Evolutionary conservation across 2,797 vertebrate species (phyloP).

Genomic region (Hirundo rustica): DNA sequence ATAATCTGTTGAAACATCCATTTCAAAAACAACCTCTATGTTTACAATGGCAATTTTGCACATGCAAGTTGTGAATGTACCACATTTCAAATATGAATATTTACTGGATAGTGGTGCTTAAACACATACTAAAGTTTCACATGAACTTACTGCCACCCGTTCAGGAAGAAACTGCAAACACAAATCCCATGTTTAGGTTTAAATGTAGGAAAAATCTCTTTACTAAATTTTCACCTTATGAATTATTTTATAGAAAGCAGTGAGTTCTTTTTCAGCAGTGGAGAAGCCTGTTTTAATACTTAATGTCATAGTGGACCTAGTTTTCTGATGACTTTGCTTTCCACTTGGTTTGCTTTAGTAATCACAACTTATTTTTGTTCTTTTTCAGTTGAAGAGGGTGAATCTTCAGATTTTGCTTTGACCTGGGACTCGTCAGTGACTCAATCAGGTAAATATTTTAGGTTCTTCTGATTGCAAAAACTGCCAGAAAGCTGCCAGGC

Average conservation of each 20-base stretch:
- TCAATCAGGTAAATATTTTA: conserved; percentile 85
- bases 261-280: background rate
- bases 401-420: conserved; percentile 89
- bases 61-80: background rate
- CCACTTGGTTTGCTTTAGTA: background rate
- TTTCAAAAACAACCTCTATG: background rate
- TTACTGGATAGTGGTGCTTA: background rate
- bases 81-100: background rate
- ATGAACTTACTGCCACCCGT: background rate
- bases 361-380: conserved; percentile 67
- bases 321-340: conserved; percentile 5
- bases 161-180: background rate
- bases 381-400: conserved; percentile 91
- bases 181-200: background rate
- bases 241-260: conserved; percentile 24
- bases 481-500: conserved; percentile 65
- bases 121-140: background rate
- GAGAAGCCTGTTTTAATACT: conserved; percentile 39
- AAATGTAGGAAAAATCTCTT: background rate
- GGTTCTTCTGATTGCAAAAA: conserved; percentile 43
- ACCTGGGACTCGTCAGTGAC: conserved; percentile 90
- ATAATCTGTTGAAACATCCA: background rate
- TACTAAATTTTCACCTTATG: background rate
- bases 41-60: background rate
- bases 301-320: background rate